Evolutionary conservation across 2,888 invertebrate genomes (phyloP).

Genomic region (Volucella zonaria): DNA sequence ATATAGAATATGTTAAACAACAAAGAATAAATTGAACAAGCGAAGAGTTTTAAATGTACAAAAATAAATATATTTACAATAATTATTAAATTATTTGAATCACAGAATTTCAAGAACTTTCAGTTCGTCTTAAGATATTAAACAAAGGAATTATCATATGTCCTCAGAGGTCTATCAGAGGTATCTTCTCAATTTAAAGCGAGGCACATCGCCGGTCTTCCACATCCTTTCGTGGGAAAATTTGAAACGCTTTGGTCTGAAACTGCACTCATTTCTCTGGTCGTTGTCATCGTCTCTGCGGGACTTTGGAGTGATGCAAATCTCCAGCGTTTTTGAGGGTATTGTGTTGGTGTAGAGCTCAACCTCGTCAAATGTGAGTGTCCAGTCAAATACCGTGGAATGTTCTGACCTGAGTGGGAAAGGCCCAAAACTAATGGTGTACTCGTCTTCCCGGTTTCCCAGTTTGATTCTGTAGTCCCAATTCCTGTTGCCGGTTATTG

Average conservation of each 20-base stretch:
- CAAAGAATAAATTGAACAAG: too few relatives aligned
- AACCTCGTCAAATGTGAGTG: not conserved
- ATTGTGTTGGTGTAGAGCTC: not conserved
- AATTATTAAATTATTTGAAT: too few relatives aligned
- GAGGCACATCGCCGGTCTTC: too few relatives aligned
- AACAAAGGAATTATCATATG: too few relatives aligned
- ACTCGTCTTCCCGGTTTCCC: not conserved
- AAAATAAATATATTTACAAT: too few relatives aligned
- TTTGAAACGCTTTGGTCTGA: not conserved
- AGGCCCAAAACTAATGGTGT: not conserved
- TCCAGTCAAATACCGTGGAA: constrained; percentile 15
- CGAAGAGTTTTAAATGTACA: too few relatives aligned
- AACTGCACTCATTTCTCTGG: not conserved
- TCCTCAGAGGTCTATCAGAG: too few relatives aligned
- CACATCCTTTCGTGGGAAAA: not conserved
- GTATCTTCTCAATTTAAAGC: too few relatives aligned
- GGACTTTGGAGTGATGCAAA: not conserved
- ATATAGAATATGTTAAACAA: too few relatives aligned
- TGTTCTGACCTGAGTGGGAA: constrained; percentile 2
- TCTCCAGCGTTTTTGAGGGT: not conserved
- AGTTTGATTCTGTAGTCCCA: constrained; percentile 10
- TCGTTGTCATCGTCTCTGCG: not conserved
- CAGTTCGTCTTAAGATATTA: too few relatives aligned
- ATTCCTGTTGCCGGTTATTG: not conserved
- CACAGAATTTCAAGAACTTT: too few relatives aligned